A percentile compares a stretch with the other conserved stretches of the same genome.
These are phyloP conservation scores for Prionailurus bengalensis DNA, from an alignment of 2,113 vertebrate genomes.

Conservation along the genomic window DNA sequence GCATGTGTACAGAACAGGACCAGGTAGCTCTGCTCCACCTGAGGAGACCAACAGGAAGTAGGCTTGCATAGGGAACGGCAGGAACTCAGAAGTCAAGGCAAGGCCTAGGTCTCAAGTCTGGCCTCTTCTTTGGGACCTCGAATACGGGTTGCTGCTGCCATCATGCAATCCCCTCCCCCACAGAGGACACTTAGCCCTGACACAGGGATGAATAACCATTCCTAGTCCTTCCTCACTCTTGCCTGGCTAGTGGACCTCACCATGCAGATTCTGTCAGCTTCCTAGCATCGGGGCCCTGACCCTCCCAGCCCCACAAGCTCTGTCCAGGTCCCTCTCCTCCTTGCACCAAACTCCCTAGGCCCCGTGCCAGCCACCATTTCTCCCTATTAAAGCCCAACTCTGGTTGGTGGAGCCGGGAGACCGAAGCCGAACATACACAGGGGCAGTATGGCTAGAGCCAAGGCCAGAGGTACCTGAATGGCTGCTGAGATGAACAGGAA, in stretches of 20 bases:
- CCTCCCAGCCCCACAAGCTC: background rate
- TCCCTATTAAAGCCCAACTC: background rate
- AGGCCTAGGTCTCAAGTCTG: background rate
- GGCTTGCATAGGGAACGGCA: rapidly evolving
- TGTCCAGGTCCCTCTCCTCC: background rate
- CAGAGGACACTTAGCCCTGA: background rate
- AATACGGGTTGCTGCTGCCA: background rate
- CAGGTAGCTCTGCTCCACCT: constrained; percentile 97
- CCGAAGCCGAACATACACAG: too few relatives aligned
- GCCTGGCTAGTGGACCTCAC: background rate
- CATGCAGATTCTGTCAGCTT: background rate
- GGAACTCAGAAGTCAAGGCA: background rate
- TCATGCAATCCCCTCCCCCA: background rate
- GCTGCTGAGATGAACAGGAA: constrained; percentile 98
- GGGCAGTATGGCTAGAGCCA: background rate
- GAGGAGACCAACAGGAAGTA: background rate
- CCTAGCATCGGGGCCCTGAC: background rate
- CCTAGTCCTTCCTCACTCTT: background rate
- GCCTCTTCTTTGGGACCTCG: background rate
- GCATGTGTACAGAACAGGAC: constrained; percentile 97
- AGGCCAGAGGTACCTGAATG: constrained; percentile 92
- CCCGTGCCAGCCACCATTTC: background rate
- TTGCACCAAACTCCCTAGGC: background rate
- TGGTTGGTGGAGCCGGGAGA: rapidly evolving
- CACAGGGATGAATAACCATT: background rate